Base-by-base conservation (phyloP, 1,140 invertebrate genomes). In the Tribolium castaneum region DNA sequence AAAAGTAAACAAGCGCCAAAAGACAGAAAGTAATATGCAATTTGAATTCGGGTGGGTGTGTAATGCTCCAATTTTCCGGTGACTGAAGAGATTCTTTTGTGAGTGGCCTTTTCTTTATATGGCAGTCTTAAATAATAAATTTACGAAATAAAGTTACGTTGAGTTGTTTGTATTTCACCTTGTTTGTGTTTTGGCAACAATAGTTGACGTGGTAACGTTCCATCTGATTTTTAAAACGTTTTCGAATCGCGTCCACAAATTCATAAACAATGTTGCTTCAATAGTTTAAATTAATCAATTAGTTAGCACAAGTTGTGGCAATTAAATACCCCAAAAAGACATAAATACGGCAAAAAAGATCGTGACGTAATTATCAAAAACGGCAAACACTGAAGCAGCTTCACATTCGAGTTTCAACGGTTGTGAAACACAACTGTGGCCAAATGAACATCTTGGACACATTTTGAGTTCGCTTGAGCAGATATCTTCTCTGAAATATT, bases 321-420 rank as follows among this genome's bases (percentile, higher is more conserved):
- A 4, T 0, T 30, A 30, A 3, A 4, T 89, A 91, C 95, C 94
- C 96, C 97, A 99, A 84, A 99, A 92, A 34, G 97, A 97, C 96
- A 99, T 99, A 83, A 99, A 95, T 39, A 96, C 91, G 22, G 98
- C 94, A 87, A 98, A 99, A 82, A 95, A 91, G 0, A 99, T 93
- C 0, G 97, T 98, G 7, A 93, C 93, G 9, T 92, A 90, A 88
- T 99, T 99, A 84, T 99, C 98, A 85, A 99, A 97, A 25, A 99
- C 88, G 84, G 98, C 97, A 0, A 95, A 96, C 6, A 96, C 87
- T 82, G 91, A 89, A 7, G 96, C 91, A 84, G 96, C 92, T 14
- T 92, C 49, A 50, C 81, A 83, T 9, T 70, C 77, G 12, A 77
- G 56, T 10, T 59, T 78, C 7, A 83, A 14, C 1, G 25, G 49